A percentile compares a stretch with the other conserved stretches of the same genome.
Evolutionary conservation across 2,888 invertebrate species (phyloP).

Genomic region (Microplitis manilae): DNA sequence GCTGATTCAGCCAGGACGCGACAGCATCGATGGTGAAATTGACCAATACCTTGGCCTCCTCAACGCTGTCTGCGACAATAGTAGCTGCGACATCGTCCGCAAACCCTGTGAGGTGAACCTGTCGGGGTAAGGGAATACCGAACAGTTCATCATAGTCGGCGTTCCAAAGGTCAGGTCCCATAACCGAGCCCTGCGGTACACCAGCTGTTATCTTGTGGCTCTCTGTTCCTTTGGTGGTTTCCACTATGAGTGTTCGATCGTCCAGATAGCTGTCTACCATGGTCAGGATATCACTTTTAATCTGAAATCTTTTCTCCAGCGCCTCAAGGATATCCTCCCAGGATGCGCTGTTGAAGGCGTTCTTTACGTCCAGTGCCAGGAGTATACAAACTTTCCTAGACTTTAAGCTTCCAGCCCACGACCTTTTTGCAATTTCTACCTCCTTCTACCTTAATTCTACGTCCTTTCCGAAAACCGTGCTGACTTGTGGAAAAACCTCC

Average conservation of each 20-base stretch:
- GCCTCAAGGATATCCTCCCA: conserved; percentile 47
- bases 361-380: conserved; percentile 30
- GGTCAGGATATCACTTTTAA: conserved; percentile 33
- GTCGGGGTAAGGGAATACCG: conserved; percentile 5
- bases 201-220: not conserved
- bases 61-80: not conserved
- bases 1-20: too few species aligned
- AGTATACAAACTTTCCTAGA: conserved; percentile 41
- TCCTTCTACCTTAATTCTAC: too few species aligned
- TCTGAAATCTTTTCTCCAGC: conserved; percentile 39
- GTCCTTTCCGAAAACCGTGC: too few species aligned
- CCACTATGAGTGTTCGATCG: not conserved
- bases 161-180: not conserved
- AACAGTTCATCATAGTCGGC: conserved; percentile 43
- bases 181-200: not conserved
- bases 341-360: conserved; percentile 43
- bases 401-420: conserved; percentile 36
- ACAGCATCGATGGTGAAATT: too few species aligned
- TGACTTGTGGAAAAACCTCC: too few species aligned
- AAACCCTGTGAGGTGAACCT: conserved; percentile 8
- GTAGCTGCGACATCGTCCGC: conserved; percentile 40
- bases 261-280: conserved; percentile 7
- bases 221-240: not conserved
- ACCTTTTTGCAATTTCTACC: conserved; percentile 32
- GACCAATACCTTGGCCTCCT: too few species aligned